Evolutionary conservation across 1,140 invertebrate species (phyloP).

Genomic region (Drosophila prosaltans): DNA sequence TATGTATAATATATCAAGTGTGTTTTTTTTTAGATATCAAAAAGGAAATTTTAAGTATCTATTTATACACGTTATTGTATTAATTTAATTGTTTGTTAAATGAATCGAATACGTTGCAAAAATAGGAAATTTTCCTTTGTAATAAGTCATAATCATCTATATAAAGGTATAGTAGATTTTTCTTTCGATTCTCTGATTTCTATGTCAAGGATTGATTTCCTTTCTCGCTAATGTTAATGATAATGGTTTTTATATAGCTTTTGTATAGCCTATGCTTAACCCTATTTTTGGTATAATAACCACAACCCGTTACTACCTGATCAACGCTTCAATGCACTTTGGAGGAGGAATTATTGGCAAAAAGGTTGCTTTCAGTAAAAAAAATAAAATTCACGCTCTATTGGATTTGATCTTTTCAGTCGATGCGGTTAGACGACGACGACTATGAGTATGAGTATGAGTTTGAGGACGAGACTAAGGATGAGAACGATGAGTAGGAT

Average conservation of each 20-base stretch:
- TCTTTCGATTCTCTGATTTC: slow-evolving; percentile 55
- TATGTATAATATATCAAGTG: no score
- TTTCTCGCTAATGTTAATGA: slow-evolving; percentile 31
- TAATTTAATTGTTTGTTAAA: not conserved
- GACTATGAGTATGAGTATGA: not conserved
- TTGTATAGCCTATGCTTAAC: not conserved
- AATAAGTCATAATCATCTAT: not conserved
- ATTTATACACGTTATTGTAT: not conserved
- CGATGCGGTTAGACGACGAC: slow-evolving; percentile 58
- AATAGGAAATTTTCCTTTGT: slow-evolving; percentile 10
- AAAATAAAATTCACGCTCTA: slow-evolving; percentile 57
- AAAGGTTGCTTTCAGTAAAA: not conserved
- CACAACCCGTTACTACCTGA: slow-evolving; percentile 44
- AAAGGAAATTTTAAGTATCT: no score
- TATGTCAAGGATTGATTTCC: slow-evolving; percentile 73
- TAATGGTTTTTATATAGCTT: slow-evolving; percentile 6
- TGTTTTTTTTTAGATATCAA: not conserved
- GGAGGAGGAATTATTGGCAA: slow-evolving; percentile 52
- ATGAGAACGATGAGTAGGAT: slow-evolving; percentile 57
- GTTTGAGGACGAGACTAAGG: not conserved
- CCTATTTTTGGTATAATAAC: slow-evolving; percentile 44
- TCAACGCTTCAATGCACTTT: slow-evolving; percentile 43
- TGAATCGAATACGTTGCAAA: no score
- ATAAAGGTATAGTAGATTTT: not conserved
- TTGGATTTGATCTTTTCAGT: slow-evolving; percentile 41